These are phyloP conservation scores for Dione juno DNA, from an alignment of 2,888 invertebrate genomes.

Conservation along the genomic window DNA sequence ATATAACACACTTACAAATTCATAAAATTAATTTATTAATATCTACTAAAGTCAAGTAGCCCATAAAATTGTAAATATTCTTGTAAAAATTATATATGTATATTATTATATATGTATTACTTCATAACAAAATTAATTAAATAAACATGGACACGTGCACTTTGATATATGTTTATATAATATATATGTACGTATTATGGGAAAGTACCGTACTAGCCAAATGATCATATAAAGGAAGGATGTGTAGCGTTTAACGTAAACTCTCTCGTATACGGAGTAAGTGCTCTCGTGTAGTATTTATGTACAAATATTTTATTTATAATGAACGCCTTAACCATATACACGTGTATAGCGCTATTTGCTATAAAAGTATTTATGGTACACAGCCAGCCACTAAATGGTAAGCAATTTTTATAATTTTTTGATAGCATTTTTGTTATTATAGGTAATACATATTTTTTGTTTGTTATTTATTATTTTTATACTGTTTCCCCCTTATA, in stretches of 20 bases:
- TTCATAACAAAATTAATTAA: not conserved
- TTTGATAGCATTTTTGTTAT: conserved; percentile 3
- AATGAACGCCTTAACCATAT: conserved; percentile 26
- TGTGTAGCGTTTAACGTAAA: not conserved
- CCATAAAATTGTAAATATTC: too few relatives aligned
- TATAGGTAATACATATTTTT: not conserved
- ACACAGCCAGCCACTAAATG: conserved; percentile 17
- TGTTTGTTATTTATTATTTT: too few relatives aligned
- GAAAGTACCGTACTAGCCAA: conserved; percentile 36
- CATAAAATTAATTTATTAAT: not conserved
- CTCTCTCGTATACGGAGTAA: not conserved
- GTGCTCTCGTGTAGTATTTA: not conserved
- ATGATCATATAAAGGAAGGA: conserved; percentile 28
- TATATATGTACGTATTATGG: conserved; percentile 13
- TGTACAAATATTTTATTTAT: conserved; percentile 2
- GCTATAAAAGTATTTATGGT: conserved; percentile 13
- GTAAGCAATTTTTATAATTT: conserved; percentile 24
- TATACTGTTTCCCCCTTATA: too few relatives aligned
- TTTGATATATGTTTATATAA: not conserved
- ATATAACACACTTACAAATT: not conserved
- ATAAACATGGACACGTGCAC: not conserved
- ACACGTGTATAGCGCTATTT: conserved; percentile 19
- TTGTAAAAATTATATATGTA: too few relatives aligned
- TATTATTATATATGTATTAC: too few relatives aligned
- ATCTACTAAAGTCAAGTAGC: not conserved